These are phyloP conservation scores for Ametastegia equiseti DNA, from an alignment of 2,888 invertebrate genomes.

Conservation along the genomic window DNA sequence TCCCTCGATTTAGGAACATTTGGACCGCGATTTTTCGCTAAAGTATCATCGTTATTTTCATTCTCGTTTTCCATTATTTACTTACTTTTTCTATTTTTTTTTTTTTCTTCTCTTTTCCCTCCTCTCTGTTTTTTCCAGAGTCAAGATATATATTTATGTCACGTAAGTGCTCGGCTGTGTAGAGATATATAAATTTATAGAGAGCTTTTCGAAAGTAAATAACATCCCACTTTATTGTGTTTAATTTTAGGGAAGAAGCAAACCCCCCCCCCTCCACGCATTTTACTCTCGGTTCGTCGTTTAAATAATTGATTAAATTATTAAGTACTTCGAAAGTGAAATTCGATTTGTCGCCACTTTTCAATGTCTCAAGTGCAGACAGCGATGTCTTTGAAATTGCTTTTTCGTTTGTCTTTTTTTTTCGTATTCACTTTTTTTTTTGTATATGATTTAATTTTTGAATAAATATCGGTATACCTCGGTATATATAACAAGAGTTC, in stretches of 20 bases:
- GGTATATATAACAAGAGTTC: constrained; percentile 22
- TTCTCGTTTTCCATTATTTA: too few species aligned
- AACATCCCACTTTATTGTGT: background rate
- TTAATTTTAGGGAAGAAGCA: background rate
- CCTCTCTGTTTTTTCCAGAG: background rate
- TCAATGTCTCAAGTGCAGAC: background rate
- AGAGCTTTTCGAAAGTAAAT: background rate
- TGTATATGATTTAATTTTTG: background rate
- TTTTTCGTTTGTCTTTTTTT: background rate
- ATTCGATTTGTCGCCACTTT: constrained; percentile 17
- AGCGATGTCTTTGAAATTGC: background rate
- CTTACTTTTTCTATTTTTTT: too few species aligned
- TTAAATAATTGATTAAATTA: constrained; percentile 35
- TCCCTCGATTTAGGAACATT: constrained; percentile 32
- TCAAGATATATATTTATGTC: constrained; percentile 11
- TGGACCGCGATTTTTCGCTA: constrained; percentile 21
- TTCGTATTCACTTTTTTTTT: background rate
- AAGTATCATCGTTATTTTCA: constrained; percentile 33
- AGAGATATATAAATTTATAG: constrained; percentile 19
- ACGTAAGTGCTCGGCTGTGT: constrained; percentile 6
- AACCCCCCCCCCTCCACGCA: background rate
- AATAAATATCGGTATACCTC: constrained; percentile 37
- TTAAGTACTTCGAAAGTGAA: constrained; percentile 39
- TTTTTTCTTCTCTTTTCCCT: background rate
- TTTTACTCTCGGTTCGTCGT: constrained; percentile 18